phyloP scores from a whole-genome alignment of 2,113 vertebrate species.

The Pseudonaja textilis region DNA sequence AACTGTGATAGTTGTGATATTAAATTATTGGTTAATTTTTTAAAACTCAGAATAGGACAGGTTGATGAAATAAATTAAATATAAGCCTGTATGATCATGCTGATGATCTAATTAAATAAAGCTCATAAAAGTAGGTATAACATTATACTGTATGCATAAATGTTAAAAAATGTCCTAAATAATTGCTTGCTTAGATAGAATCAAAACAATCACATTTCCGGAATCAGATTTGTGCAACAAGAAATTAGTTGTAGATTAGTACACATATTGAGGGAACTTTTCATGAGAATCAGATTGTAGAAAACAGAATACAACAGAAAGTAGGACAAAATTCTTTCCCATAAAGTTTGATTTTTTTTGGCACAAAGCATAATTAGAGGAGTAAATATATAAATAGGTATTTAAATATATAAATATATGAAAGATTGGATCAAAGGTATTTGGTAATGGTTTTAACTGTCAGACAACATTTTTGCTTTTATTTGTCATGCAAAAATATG shows the following conservation, averaged over 20 bases:
- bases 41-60: not conserved
- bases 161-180: not conserved
- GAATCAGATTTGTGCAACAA: not conserved
- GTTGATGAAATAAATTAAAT: not conserved
- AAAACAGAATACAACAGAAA: not conserved
- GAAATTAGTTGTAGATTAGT: not conserved
- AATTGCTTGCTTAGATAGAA: not conserved
- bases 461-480: rapidly evolving
- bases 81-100: not conserved
- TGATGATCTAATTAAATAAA: not conserved
- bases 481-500: not conserved
- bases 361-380: not conserved
- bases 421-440: not conserved
- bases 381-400: not conserved
- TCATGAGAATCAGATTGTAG: not conserved
- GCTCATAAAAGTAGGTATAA: not conserved
- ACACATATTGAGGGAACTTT: not conserved
- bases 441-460: not conserved
- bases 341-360: not conserved
- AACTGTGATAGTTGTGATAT: not conserved
- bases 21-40: not conserved
- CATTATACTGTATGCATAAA: not conserved
- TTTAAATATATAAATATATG: not conserved
- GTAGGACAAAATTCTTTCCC: not conserved
- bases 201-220: not conserved